Base-by-base conservation (phyloP, 2,888 invertebrate genomes). In the Dusona sp. region DNA sequence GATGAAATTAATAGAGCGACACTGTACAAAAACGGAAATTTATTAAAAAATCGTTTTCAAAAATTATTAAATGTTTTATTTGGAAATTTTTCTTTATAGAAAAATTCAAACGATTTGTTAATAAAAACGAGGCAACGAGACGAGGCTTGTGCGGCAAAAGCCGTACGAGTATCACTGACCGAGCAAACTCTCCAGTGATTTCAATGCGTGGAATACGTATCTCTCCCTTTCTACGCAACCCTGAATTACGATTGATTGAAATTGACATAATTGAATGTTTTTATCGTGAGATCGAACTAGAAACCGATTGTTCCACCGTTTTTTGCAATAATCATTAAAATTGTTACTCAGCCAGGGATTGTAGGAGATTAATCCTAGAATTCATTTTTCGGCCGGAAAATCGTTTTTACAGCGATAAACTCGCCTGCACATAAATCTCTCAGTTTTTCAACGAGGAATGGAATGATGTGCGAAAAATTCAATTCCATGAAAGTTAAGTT, bases 181-280 rank as follows among this genome's bases (percentile, higher is more conserved):
- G 33, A 45, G 16, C 51, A 36, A 42, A 29, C 54, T 48, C 42
- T 33, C 11, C 16, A 54, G 73, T 67, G 79, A 83, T 67, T 79
- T 83, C 54, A 67, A 83, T 79, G 73, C 83, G 48, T 42, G 79
- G 42, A n/a, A 22, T 42, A 19, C 38, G 70, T 36, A n/a, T 51
- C 3, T 33, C 33, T 36, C 13, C 16, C 8, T 19, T 48, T 48
- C 70, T 29, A 48, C 45, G 42, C 13, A 79, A 16, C 61, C 1
- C 61, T 25, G 16, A 61, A 16, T 11, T 6, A 61, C 29, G 29
- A 61, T 61, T 57, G 16, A 57, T 25, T 4, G 13, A 16, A 61
- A 61, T 29, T 29, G 25, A 61, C 54, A 54, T 54, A 51, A 51
- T 51, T n/a, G 51, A 51, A n/a, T 8, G n/a, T 51, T 51, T 6